Conservation (phyloP, 2,113 vertebrate genomes). For the Agapornis roseicollis region DNA sequence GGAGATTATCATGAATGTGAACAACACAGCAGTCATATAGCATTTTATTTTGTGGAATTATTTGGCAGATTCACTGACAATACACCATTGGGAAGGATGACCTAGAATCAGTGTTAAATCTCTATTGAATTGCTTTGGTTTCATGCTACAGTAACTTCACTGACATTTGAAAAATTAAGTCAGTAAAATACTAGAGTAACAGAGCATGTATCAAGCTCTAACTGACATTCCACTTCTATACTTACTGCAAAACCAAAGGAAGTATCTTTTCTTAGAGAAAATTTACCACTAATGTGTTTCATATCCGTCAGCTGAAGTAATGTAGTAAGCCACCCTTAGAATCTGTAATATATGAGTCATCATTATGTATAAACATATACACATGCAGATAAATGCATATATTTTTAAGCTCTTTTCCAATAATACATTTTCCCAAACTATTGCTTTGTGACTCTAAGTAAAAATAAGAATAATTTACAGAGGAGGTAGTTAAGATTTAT, state of each 20-base stretch:
- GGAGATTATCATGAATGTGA: background rate
- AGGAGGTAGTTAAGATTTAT: background rate
- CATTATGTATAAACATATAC: background rate
- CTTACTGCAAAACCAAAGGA: background rate
- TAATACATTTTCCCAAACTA: background rate
- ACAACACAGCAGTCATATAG: background rate
- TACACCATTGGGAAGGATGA: background rate
- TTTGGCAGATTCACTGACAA: background rate
- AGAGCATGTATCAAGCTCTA: background rate
- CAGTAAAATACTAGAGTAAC: background rate
- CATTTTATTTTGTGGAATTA: background rate
- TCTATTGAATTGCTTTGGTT: background rate
- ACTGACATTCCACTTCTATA: background rate
- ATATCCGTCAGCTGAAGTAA: background rate
- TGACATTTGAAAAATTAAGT: background rate
- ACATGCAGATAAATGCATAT: fast-evolving
- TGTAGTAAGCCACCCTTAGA: background rate
- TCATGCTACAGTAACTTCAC: background rate
- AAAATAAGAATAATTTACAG: background rate
- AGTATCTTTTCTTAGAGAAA: background rate
- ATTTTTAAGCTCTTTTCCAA: background rate
- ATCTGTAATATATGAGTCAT: background rate
- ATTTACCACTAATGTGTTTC: background rate
- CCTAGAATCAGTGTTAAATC: background rate
- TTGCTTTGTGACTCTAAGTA: background rate